Percentiles rank a stretch among this genome's conserved stretches.
Conservation (phyloP, 1,140 invertebrate species). For the Stegodyphus mimosarum region DNA sequence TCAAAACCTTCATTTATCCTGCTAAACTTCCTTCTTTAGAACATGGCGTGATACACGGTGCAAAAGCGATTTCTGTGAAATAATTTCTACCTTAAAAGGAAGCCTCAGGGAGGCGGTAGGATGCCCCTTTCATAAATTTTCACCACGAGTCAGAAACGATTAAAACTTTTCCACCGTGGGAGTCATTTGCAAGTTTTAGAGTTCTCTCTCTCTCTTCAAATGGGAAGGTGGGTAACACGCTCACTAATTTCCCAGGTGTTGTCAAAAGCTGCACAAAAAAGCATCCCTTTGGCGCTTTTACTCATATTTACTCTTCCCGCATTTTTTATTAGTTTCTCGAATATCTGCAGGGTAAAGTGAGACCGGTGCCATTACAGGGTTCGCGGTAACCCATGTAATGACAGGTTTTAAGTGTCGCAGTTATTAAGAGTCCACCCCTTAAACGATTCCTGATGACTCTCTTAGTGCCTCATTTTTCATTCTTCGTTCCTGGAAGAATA, state of each 20-base stretch:
- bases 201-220: too few species aligned
- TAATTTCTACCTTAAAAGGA: too few species aligned
- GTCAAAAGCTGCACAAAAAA: background rate
- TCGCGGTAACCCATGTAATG: constrained; percentile 26
- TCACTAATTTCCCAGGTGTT: constrained; percentile 39
- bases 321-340: constrained; percentile 13
- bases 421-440: constrained; percentile 34
- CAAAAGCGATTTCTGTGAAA: too few species aligned
- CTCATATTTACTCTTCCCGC: background rate
- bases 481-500: background rate
- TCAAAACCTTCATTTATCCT: too few species aligned
- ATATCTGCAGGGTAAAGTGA: background rate
- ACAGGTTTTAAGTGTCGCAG: constrained; percentile 41
- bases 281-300: constrained; percentile 28
- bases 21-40: too few species aligned
- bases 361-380: background rate
- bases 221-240: constrained; percentile 1
- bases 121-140: too few species aligned
- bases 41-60: too few species aligned
- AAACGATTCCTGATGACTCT: constrained; percentile 53
- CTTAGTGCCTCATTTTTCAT: constrained; percentile 11
- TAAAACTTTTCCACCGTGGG: too few species aligned
- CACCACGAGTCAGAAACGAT: too few species aligned
- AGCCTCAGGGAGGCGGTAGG: too few species aligned
- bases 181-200: too few species aligned